phyloP scores from a whole-genome alignment of 2,797 vertebrate genomes.

The Harpagifer antarcticus region DNA sequence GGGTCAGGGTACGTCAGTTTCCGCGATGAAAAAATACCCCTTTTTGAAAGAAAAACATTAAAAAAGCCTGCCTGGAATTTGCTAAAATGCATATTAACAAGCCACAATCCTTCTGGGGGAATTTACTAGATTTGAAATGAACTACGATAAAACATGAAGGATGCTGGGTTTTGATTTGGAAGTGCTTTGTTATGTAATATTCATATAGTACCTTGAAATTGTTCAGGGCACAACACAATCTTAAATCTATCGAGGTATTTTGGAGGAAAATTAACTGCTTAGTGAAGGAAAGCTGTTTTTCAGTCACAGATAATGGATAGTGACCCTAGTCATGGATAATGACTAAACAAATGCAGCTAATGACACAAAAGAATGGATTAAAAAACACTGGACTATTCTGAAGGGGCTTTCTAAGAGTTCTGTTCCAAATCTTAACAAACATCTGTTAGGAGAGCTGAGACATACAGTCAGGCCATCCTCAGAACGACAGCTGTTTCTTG shows the following conservation, averaged over 20 bases:
- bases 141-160: constrained; percentile 2
- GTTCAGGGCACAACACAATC: constrained; percentile 20
- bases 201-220: background rate
- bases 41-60: background rate
- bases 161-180: constrained; percentile 5
- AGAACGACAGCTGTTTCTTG: background rate
- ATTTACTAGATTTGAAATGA: background rate
- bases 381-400: background rate
- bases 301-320: constrained; percentile 6
- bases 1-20: constrained; percentile 1
- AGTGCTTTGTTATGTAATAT: constrained; percentile 1
- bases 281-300: background rate
- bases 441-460: background rate
- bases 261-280: constrained; percentile 5
- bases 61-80: constrained; percentile 14
- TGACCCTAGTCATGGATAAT: constrained; percentile 6
- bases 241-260: constrained; percentile 13
- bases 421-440: background rate
- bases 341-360: background rate
- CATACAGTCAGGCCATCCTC: background rate
- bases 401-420: background rate
- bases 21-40: background rate
- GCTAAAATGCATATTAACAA: constrained; percentile 14
- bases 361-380: background rate
- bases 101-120: background rate